Base-by-base conservation (phyloP, 1,140 invertebrate genomes). In the Pseudomyrmex sp. region DNA sequence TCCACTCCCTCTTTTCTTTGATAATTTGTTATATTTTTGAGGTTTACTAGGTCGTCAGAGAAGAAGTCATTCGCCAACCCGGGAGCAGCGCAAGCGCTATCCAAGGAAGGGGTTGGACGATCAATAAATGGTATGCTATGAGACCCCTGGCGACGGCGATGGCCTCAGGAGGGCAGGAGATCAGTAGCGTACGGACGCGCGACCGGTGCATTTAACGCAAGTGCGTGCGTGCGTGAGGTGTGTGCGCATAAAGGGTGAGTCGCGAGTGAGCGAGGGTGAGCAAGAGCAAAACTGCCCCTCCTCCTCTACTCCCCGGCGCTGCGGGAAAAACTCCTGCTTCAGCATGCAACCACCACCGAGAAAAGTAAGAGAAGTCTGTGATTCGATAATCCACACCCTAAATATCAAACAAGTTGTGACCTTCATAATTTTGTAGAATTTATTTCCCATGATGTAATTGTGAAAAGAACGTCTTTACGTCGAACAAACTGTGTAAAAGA, bases 291-390 rank as follows among this genome's bases (percentile, higher is more conserved):
- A 77, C 13, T 66, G 74, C 20, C 76, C 76, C 44, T 61, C 46
- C 80, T 72, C 66, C 76, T 72, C 76, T 46, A 23, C 65, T 66
- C 9, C 65, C 52, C 65, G 54, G 76, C 66, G 66, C 56, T 80
- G 44, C 54, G 76, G 66, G 66, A 80, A 80, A 72, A 80, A 80
- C 76, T 92, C 77, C 7, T 35, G 85, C 91, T 90, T 80, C 94
- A 95, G 92, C 94, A 97, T 97, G 96, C 96, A 97, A 95, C 96
- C 96, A 87, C 96, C 96, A 85, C 96, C 96, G 92, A 96, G 96
- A 95, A 97, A 97, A 96, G 96, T 97, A 94, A 96, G 93, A 77
- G 68, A 62, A 63, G 26, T 62, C 54, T n/a, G 9, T 18, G 35
- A 75, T 35, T 26, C 46, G 18, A 74, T 8, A 62, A 62, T 20